Base-by-base conservation (phyloP, 2,797 vertebrate genomes). In the Fringilla coelebs region DNA sequence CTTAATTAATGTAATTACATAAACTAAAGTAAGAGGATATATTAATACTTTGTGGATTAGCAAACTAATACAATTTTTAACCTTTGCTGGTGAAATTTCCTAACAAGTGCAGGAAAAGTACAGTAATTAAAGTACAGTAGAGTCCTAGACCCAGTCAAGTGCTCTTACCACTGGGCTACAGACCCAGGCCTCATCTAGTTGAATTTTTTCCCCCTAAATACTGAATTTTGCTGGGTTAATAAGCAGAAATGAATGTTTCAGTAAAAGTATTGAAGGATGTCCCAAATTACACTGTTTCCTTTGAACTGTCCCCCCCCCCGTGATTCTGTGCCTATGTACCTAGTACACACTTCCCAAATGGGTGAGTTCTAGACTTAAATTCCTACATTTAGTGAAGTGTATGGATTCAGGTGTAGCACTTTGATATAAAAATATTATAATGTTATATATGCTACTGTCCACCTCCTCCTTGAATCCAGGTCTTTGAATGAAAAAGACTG, bases 1-100 rank as follows among this genome's bases (percentile, higher is more conserved):
- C 55, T 87, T 76, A 87, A 94, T 96, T 58, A 92, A 89, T 84
- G 9, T 62, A 90, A 89, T 91, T 94, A 28, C 52, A 89, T 77
- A 82, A 94, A 89, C 58, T 76, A 70, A 70, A 91, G 22, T 26
- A 85, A 55, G 94, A 81, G 10, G 5, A 2, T 46, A 29, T 29
- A 74, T 68, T 87, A 89, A 34, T 70, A 31, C 10, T 88, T n/a
- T 18, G 76, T 75, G 41, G 62, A 86, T 83, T 95, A 93, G 49
- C 18, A 94, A 93, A 11, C 8, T 85, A 92, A 94, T 89, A 46
- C 57, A 95, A 74, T 55, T 86, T 93, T 89, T 96, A 84, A 85
- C 18, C 60, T 89, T 89, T 36, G 91, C 31, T 55, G 61, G 21
- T 84, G 83, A 90, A 63, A 48, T 82, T 95, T 85, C 48, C 45